phyloP scores from a whole-genome alignment of 1,140 invertebrate species.

The Anagrus nilaparvatae region DNA sequence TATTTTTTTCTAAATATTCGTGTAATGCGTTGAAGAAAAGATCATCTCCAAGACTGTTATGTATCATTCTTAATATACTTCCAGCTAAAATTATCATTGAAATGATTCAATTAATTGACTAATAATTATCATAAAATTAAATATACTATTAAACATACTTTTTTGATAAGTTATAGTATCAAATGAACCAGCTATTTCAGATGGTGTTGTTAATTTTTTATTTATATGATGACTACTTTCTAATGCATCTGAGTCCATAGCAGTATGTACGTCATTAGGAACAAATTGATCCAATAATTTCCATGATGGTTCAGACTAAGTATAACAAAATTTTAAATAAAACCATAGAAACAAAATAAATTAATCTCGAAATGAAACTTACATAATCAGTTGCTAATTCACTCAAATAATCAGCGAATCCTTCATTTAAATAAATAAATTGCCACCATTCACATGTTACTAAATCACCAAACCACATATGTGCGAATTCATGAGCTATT shows the following conservation, averaged over 20 bases:
- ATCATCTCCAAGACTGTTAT: constrained; percentile 52
- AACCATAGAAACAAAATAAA: neutral
- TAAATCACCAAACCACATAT: constrained; percentile 60
- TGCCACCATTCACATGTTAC: constrained; percentile 61
- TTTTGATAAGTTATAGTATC: constrained; percentile 62
- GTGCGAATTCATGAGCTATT: constrained; percentile 57
- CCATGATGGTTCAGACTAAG: constrained; percentile 27
- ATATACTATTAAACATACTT: constrained; percentile 25
- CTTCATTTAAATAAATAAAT: constrained; percentile 58
- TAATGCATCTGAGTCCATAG: constrained; percentile 24
- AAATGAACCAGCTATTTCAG: constrained; percentile 49
- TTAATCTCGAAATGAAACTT: constrained; percentile 4
- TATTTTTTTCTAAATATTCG: constrained; percentile 39
- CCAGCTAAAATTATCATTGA: constrained; percentile 37
- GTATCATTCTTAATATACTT: constrained; percentile 64
- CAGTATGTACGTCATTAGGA: constrained; percentile 39
- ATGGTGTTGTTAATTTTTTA: constrained; percentile 20
- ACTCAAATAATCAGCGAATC: constrained; percentile 56
- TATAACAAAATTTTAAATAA: neutral
- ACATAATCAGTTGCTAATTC: constrained; percentile 18
- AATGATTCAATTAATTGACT: neutral
- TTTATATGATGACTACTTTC: constrained; percentile 26
- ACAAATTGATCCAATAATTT: constrained; percentile 29
- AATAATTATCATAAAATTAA: constrained; percentile 16
- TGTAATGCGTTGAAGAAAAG: constrained; percentile 50